These are phyloP conservation scores for Lynx canadensis DNA, from an alignment of 2,113 vertebrate genomes.

Conservation along the genomic window DNA sequence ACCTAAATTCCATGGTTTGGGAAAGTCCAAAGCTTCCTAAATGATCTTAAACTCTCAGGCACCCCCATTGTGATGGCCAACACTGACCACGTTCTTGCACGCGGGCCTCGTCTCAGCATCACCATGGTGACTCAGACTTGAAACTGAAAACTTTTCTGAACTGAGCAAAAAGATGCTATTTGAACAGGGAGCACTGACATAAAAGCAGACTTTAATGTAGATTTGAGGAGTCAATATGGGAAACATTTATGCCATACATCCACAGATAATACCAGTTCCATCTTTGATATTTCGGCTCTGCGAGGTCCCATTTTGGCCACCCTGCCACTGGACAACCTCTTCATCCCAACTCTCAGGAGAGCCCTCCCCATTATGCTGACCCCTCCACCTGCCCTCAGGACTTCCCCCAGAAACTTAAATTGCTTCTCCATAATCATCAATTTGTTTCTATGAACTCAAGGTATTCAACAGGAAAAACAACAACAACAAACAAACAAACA, in stretches of 20 bases:
- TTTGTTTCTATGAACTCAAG: not conserved
- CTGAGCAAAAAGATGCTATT: not conserved
- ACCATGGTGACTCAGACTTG: not conserved
- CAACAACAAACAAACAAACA: not conserved
- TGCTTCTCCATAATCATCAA: not conserved
- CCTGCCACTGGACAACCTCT: accelerated
- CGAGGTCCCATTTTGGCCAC: no score
- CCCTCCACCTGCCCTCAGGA: not conserved
- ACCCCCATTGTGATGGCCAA: not conserved
- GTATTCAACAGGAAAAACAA: not conserved
- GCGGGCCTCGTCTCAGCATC: not conserved
- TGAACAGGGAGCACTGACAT: not conserved
- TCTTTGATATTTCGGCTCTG: not conserved
- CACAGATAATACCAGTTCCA: not conserved
- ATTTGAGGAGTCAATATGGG: not conserved
- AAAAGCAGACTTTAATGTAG: not conserved
- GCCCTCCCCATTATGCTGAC: accelerated
- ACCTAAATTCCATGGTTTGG: not conserved
- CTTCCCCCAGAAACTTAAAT: not conserved
- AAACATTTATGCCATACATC: not conserved
- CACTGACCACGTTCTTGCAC: not conserved
- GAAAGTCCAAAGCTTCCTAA: not conserved
- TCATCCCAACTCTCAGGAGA: not conserved
- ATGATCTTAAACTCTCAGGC: not conserved
- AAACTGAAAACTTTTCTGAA: not conserved